Evolutionary conservation across 1,140 invertebrate genomes (phyloP).

Genomic region (Brachionus rubens): DNA sequence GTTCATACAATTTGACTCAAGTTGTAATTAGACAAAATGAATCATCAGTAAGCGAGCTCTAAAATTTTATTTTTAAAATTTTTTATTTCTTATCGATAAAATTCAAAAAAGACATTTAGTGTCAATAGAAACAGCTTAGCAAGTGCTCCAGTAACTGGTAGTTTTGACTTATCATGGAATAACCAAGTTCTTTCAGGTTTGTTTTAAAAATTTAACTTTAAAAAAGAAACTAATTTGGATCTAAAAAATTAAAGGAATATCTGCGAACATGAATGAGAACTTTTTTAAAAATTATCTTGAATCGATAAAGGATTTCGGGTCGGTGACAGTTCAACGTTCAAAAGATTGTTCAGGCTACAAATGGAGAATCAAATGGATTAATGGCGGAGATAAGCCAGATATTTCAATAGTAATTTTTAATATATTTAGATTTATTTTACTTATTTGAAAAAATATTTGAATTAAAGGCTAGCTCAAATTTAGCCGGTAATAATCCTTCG

Average conservation of each 20-base stretch:
- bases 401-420: not conserved
- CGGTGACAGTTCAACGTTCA: slow-evolving; percentile 20
- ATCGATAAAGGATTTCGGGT: not conserved
- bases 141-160: not conserved
- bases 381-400: slow-evolving; percentile 51
- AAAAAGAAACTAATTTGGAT: not conserved
- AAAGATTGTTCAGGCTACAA: slow-evolving; percentile 49
- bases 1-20: not conserved
- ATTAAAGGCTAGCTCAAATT: not conserved
- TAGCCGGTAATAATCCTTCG: not conserved
- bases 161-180: not conserved
- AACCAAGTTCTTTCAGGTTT: not conserved
- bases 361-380: slow-evolving; percentile 49
- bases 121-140: not conserved
- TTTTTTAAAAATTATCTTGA: slow-evolving; percentile 32
- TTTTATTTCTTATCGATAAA: too few species aligned
- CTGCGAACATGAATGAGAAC: not conserved
- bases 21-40: not conserved
- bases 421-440: too few species aligned
- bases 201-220: too few species aligned
- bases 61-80: not conserved
- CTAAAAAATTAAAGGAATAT: not conserved
- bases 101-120: not conserved
- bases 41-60: not conserved
- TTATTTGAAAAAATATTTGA: too few species aligned